Conservation (phyloP, 2,888 invertebrate genomes). For the Yponomeuta malinellus region DNA sequence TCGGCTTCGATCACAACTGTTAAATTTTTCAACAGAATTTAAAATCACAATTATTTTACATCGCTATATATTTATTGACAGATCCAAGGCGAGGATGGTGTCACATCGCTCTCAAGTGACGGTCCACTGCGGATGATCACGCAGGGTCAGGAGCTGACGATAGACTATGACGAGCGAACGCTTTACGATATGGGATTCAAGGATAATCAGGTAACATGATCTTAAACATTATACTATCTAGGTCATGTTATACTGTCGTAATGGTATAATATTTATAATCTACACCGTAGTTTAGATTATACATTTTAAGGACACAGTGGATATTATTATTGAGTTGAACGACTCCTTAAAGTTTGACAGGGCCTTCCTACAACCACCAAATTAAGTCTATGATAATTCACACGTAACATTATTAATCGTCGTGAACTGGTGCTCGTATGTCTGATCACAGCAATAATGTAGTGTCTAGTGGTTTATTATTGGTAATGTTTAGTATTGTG, state of each 20-base stretch:
- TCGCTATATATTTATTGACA: conserved; percentile 22
- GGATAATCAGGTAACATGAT: conserved; percentile 84
- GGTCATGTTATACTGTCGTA: no score
- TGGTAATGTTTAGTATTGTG: no score
- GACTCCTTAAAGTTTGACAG: no score
- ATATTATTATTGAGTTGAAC: no score
- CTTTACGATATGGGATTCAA: conserved; percentile 95
- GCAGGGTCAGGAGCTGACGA: conserved; percentile 93
- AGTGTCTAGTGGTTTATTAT: no score
- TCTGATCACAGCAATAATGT: no score
- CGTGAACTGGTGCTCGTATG: no score
- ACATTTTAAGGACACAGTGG: no score
- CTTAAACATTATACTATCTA: not conserved
- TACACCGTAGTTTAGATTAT: no score
- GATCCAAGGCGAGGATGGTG: conserved; percentile 70
- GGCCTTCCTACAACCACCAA: not conserved
- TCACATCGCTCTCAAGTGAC: conserved; percentile 81
- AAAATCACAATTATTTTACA: not conserved
- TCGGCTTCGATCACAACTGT: not conserved
- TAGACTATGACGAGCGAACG: conserved; percentile 94
- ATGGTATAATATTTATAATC: no score
- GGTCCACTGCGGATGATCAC: conserved; percentile 94
- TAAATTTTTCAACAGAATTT: not conserved
- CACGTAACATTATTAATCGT: no score
- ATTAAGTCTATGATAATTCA: not conserved